Evolutionary conservation across 2,888 invertebrate species (phyloP).

Genomic region (Cephus runcator): DNA sequence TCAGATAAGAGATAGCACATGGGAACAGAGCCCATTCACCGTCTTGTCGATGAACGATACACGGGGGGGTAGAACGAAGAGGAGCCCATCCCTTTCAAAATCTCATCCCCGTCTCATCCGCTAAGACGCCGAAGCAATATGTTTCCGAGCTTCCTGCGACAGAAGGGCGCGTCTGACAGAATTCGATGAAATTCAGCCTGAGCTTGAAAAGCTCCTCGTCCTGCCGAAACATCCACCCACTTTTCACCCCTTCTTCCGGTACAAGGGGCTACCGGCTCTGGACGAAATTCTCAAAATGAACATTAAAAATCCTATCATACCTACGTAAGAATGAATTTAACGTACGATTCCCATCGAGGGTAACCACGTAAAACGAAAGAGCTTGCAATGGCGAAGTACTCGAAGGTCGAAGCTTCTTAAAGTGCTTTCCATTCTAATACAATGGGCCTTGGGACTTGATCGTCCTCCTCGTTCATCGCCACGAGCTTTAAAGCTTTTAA

Average conservation of each 20-base stretch:
- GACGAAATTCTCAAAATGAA: neutral
- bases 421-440: constrained; percentile 30
- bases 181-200: neutral
- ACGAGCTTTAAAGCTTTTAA: constrained; percentile 33
- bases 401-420: constrained; percentile 23
- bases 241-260: neutral
- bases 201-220: neutral
- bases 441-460: constrained; percentile 27
- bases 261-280: neutral
- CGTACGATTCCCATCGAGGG: neutral
- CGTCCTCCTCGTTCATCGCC: constrained; percentile 27
- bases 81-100: constrained; percentile 11
- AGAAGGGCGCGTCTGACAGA: constrained; percentile 16
- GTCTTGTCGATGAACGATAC: constrained; percentile 29
- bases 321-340: neutral
- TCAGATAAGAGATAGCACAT: constrained; percentile 1
- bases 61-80: constrained; percentile 17
- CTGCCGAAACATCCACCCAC: neutral
- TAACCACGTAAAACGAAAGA: neutral
- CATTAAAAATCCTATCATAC: neutral
- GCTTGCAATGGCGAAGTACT: neutral
- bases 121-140: neutral
- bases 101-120: neutral
- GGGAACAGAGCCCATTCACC: constrained; percentile 15
- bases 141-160: constrained; percentile 16